A percentile compares a stretch with the other conserved stretches of the same genome.
Evolutionary conservation across 2,888 invertebrate species (phyloP).

Genomic region (Campoletis raptor): DNA sequence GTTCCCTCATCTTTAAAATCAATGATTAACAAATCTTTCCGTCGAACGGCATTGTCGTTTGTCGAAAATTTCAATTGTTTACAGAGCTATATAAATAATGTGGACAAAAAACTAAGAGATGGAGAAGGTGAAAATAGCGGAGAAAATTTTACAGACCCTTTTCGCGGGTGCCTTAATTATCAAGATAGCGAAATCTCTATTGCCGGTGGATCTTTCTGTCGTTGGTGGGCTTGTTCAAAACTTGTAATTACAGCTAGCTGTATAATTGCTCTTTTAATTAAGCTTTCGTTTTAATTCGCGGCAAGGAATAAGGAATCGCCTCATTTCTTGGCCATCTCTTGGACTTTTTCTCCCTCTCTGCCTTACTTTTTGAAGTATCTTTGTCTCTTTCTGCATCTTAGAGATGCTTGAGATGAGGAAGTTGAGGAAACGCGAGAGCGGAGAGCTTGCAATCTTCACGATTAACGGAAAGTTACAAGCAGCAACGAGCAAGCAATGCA

Average conservation of each 20-base stretch:
- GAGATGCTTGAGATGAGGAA: conserved; percentile 45
- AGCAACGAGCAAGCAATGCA: conserved; percentile 39
- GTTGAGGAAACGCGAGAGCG: conserved; percentile 29
- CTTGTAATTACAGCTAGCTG: conserved; percentile 51
- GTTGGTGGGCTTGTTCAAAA: conserved; percentile 32
- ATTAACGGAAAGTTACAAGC: conserved; percentile 61
- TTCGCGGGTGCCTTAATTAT: conserved; percentile 27
- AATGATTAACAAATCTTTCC: background rate
- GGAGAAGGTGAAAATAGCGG: background rate
- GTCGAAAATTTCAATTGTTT: background rate
- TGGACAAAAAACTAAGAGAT: background rate
- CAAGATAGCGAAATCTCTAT: conserved; percentile 39
- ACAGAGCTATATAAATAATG: background rate
- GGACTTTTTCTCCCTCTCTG: conserved; percentile 2
- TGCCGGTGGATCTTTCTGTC: conserved; percentile 28
- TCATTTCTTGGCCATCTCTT: conserved; percentile 38
- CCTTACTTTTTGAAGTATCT: background rate
- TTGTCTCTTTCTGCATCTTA: conserved; percentile 18
- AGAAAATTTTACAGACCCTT: conserved; percentile 6
- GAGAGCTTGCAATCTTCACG: conserved; percentile 56
- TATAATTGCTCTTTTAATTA: conserved; percentile 68
- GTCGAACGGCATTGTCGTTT: background rate
- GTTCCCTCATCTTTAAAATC: background rate
- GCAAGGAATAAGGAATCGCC: conserved; percentile 49
- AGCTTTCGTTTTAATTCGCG: conserved; percentile 62